These are phyloP conservation scores for Stegastes partitus DNA, from an alignment of 2,113 vertebrate species.

Conservation along the genomic window DNA sequence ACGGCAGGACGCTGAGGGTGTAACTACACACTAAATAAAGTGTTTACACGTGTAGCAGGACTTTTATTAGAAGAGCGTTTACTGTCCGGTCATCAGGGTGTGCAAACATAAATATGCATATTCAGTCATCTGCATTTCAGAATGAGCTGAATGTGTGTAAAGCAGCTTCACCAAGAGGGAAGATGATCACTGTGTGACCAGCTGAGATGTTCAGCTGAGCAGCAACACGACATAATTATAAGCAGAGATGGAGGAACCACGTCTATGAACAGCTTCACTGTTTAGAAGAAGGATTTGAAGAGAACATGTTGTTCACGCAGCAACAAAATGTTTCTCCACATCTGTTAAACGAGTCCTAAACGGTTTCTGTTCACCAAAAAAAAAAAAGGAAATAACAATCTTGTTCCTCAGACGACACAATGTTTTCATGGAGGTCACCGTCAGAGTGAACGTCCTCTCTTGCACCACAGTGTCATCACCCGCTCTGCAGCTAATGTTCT, in stretches of 20 bases:
- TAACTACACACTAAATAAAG: conserved; percentile 19
- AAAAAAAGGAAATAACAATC: too few species aligned
- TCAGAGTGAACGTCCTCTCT: background rate
- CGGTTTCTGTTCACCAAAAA: too few species aligned
- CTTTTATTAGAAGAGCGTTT: conserved; percentile 2
- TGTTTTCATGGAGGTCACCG: background rate
- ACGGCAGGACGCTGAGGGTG: conserved; percentile 5
- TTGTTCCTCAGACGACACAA: too few species aligned
- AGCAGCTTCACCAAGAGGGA: background rate
- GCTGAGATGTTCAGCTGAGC: background rate
- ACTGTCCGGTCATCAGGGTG: background rate
- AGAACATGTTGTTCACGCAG: background rate
- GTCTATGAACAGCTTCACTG: fast-evolving
- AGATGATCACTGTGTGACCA: background rate
- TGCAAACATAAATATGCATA: conserved; percentile 16
- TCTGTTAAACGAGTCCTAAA: too few species aligned
- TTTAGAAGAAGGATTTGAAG: background rate
- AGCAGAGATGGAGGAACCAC: background rate
- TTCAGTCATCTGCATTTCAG: background rate
- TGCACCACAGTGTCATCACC: too few species aligned
- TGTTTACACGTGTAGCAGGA: background rate
- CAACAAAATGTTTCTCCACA: background rate
- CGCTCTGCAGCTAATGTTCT: too few species aligned
- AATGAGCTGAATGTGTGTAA: background rate
- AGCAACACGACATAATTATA: too few species aligned